Base-by-base conservation (phyloP, 2,797 vertebrate genomes). In the Pangasius larnaudii region DNA sequence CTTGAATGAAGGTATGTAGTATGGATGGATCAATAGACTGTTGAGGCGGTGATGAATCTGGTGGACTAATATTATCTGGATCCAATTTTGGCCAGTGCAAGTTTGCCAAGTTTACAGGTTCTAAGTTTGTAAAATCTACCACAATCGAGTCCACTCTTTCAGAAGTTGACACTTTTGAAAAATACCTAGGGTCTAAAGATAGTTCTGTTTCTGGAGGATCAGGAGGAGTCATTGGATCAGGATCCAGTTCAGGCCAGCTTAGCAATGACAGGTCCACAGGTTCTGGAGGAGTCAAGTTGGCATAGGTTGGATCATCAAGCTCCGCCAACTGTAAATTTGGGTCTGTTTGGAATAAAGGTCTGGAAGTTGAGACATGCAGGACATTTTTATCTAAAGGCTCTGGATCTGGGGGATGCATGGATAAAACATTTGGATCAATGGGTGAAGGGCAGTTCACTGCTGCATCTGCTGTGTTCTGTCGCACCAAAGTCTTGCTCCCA, bases 401-500 rank as follows among this genome's bases (percentile, higher is more conserved):
- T 46, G 89, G 84, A 13, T 89, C 85, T 59, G 90, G 86, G 16
- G 89, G 61, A 58, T 88, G 86, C 89, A 89, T 90, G 58, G 88
- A 86, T 49, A 91, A 85, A 69, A 92, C 80, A 61, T 56, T 85
- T 10, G 86, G 84, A 67, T 91, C 91, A 7, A 91, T 82, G 4
- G 92, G 91, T 33, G 91, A 91, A 74, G 96, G 96, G 92, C 95
- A 96, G 80, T 96, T 96, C 24, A 96, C 95, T 0, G 96, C 95
- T 67, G 96, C 95, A 72, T 96, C 96, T 6, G 96, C 96, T 22
- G 96, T 96, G 91, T 95, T 96, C 93, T 96, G 96, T 33, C 96
- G 91, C 53, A 96, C 90, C 84, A 96, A 89, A 33, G 93, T 93
- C 90, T 96, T 96, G 91, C 94, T 95, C 91, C 94, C 94, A 78